A percentile compares a stretch with the other conserved stretches of the same genome.
These are phyloP conservation scores for Bombus superbus DNA, from an alignment of 1,140 invertebrate genomes.

Conservation along the genomic window DNA sequence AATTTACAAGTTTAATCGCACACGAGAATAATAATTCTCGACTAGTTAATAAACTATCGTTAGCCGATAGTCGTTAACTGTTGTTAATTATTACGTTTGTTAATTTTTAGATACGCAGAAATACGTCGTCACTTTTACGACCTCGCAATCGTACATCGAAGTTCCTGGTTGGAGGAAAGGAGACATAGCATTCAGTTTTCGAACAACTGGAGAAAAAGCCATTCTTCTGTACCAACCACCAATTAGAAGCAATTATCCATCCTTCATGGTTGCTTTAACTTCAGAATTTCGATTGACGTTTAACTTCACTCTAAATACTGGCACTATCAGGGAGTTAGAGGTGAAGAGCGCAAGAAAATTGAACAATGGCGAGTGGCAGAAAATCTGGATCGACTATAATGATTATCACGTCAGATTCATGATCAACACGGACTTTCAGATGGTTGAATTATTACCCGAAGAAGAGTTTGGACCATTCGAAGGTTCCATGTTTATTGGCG, in stretches of 20 bases:
- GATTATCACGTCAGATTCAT: slow-evolving; percentile 96
- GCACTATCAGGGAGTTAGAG: slow-evolving; percentile 89
- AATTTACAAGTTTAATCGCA: too few relatives aligned
- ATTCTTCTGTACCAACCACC: slow-evolving; percentile 95
- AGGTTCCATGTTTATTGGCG: slow-evolving; percentile 96
- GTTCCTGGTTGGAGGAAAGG: slow-evolving; percentile 95
- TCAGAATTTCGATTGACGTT: slow-evolving; percentile 93
- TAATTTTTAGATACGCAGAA: slow-evolving; percentile 91
- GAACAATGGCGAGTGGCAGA: slow-evolving; percentile 97
- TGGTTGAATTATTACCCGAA: slow-evolving; percentile 92
- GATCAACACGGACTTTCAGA: slow-evolving; percentile 94
- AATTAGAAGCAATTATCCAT: slow-evolving; percentile 93
- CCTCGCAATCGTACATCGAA: slow-evolving; percentile 95
- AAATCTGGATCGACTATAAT: slow-evolving; percentile 97
- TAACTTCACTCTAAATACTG: slow-evolving; percentile 94
- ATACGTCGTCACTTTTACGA: slow-evolving; percentile 96
- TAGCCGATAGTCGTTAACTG: too few relatives aligned
- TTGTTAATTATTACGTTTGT: too few relatives aligned
- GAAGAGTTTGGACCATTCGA: slow-evolving; percentile 96
- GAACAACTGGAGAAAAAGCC: slow-evolving; percentile 94
- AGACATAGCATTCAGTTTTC: slow-evolving; percentile 95
- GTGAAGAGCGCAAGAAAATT: slow-evolving; percentile 91
- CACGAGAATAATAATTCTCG: too few relatives aligned
- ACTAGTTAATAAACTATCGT: too few relatives aligned
- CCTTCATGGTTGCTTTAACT: slow-evolving; percentile 94